Conservation (phyloP, 2,797 vertebrate genomes). For the Hippoglossus hippoglossus region DNA sequence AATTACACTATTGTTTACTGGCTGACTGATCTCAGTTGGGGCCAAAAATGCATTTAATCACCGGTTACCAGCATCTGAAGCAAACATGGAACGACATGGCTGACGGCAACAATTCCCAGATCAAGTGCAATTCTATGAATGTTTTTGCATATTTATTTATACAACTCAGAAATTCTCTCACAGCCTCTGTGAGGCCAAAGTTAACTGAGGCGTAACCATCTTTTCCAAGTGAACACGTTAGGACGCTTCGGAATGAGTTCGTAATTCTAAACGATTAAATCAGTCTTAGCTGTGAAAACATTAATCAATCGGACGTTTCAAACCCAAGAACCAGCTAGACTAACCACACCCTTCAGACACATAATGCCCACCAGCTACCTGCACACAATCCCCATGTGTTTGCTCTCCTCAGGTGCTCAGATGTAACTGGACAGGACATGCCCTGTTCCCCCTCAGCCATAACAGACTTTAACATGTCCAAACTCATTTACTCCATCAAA, state of each 20-base stretch:
- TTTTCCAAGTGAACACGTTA: slow-evolving; percentile 25
- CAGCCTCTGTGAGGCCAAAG: slow-evolving; percentile 39
- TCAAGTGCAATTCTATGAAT: slow-evolving; percentile 65
- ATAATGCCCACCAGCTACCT: slow-evolving; percentile 15
- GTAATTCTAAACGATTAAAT: slow-evolving; percentile 47
- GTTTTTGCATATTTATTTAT: slow-evolving; percentile 72
- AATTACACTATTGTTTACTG: slow-evolving; percentile 76
- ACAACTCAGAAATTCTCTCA: slow-evolving; percentile 62
- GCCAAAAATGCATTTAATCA: slow-evolving; percentile 80
- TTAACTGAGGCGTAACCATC: slow-evolving; percentile 35
- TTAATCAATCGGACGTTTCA: slow-evolving; percentile 58
- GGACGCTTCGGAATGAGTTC: slow-evolving; percentile 48
- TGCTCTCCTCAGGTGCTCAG: slow-evolving; percentile 14
- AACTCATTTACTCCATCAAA: slow-evolving; percentile 21
- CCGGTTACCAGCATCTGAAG: slow-evolving; percentile 71
- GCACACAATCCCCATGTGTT: slow-evolving; percentile 11
- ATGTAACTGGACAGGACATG: slow-evolving; percentile 29
- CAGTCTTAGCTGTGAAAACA: slow-evolving; percentile 32
- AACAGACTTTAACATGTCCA: slow-evolving; percentile 29
- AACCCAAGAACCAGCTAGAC: slow-evolving; percentile 44
- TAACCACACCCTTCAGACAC: slow-evolving; percentile 4
- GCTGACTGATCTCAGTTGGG: slow-evolving; percentile 61
- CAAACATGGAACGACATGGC: slow-evolving; percentile 70
- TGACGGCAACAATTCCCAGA: slow-evolving; percentile 66
- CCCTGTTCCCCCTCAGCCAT: slow-evolving; percentile 22